Base-by-base conservation (phyloP, 2,888 invertebrate species). In the Bugula neritina region DNA sequence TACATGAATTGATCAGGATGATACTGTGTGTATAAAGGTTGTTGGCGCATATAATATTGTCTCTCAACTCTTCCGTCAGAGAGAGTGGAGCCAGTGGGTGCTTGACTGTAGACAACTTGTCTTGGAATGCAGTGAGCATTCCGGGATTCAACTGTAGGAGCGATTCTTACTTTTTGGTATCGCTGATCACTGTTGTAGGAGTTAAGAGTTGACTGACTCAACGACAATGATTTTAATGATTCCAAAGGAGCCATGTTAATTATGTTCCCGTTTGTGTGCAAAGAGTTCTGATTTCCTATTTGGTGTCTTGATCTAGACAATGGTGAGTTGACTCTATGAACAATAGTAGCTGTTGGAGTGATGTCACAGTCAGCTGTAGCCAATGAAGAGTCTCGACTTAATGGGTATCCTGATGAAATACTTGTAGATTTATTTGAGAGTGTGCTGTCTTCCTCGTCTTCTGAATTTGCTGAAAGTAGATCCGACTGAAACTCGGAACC, bases 1-100 rank as follows among this genome's bases (percentile, higher is more conserved):
- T 63, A 63, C 63, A 63, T 63, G n/a, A 63, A 63, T n/a, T 63
- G 63, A 13, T 63, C 63, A 63, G 63, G 63, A n/a, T 63, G 63
- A 31, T 63, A 63, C 31, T 21, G 63, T 1, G 27, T 27, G 31
- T 63, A 63, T 10, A 13, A 13, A 27, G 34, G 29, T 5, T 63
- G 25, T 63, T 27, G 3, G 63, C 31, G 27, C 31, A 13, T 3
- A 25, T 25, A 25, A 17, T 25, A 55, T 17, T 25, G 23, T 55
- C 55, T 55, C 5, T 55, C 23, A 10, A 23, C 23, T 5, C 5
- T 23, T 55, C 21, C 23, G 23, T 5, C 55, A 17, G 55, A 55
- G 5, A 43, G 43, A 10, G 17, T 43, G 10, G 43, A 10, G 17
- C 43, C 17, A 17, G 3, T 5, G 3, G 55, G 55, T 3, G 21